Evolutionary conservation across 2,797 vertebrate genomes (phyloP), one percentile per base, ranked within the genome.

Genomic region (Alca torda): DNA sequence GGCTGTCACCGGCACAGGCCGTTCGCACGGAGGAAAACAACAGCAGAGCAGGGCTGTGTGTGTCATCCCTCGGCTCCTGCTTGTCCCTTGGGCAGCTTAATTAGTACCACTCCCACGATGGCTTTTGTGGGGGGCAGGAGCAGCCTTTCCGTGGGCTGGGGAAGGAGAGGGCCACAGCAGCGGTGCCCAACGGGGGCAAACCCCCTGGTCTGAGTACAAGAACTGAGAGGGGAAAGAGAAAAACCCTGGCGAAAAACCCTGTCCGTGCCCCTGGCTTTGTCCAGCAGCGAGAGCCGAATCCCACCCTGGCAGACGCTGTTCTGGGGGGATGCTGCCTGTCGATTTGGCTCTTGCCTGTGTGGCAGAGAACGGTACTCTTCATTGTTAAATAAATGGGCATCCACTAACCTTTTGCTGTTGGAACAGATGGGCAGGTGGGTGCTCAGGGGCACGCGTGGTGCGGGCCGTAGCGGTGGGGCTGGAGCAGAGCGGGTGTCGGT

Each of bases 21-120:
- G 70, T 64, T 96, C 9, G 14, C 70, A 41, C n/a, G 8, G 61
- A 74, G 60, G 69, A 89, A 77, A 94, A 57, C 14, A 68, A 31
- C 56, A 84, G 72, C 73, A 54, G 30, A 46, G 78, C 63, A 81
- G 64, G 88, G 53, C 56, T 54, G 69, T 6, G 26, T 89, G 82
- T 81, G 84, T 80, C 90, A 70, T 74, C 53, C 63, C 94, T 80
- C 28, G 4, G 39, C 88, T 80, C 54, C 57, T 6, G 48, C 59
- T 48, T 69, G 39, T 63, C 65, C 50, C 69, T 91, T 70, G 76
- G 94, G 91, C 95, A 95, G 75, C 76, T 93, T 69, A 84, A 93
- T 94, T 83, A 78, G 80, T 91, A 67, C 87, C 93, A 72, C 89
- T 82, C 89, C 95, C 41, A 65, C 3, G 13, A 26, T 3, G 16